These are phyloP conservation scores for Nomada ferruginata DNA, from an alignment of 2,888 invertebrate genomes.

Conservation along the genomic window DNA sequence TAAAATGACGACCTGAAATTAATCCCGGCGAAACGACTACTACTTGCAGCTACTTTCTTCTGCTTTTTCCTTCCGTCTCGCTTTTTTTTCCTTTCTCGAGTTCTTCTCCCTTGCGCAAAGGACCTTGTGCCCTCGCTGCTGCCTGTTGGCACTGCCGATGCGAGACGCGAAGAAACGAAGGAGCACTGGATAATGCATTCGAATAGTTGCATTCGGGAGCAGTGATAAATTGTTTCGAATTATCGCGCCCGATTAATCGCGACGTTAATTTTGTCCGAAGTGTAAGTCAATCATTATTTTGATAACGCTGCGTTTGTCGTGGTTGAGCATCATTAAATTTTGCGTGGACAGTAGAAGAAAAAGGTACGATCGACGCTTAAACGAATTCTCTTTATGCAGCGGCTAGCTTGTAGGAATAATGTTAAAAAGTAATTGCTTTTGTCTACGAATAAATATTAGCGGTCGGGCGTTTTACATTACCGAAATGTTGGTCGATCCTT, in stretches of 20 bases:
- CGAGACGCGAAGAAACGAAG: no score
- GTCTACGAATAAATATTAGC: constrained; percentile 6
- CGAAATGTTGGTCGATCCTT: constrained; percentile 29
- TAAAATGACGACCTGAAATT: constrained; percentile 54
- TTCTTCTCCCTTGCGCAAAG: background rate
- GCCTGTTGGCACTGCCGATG: no score
- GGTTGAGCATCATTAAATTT: constrained; percentile 7
- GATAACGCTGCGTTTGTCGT: background rate
- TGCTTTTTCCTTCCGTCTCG: background rate
- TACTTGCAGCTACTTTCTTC: background rate
- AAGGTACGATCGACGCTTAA: background rate
- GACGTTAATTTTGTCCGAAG: background rate
- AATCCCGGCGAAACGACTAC: constrained; percentile 30
- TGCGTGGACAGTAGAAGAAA: background rate
- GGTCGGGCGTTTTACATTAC: background rate
- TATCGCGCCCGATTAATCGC: background rate
- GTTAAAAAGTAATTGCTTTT: constrained; percentile 30
- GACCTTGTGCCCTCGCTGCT: background rate
- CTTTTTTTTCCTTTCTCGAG: background rate
- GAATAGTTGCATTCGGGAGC: no score
- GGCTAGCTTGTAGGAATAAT: constrained; percentile 6
- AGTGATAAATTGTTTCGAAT: no score
- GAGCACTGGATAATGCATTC: no score
- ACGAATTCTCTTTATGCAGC: background rate
- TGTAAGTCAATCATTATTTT: background rate